These are phyloP conservation scores for Xiphophorus maculatus DNA, from an alignment of 2,113 vertebrate genomes.

Conservation along the genomic window DNA sequence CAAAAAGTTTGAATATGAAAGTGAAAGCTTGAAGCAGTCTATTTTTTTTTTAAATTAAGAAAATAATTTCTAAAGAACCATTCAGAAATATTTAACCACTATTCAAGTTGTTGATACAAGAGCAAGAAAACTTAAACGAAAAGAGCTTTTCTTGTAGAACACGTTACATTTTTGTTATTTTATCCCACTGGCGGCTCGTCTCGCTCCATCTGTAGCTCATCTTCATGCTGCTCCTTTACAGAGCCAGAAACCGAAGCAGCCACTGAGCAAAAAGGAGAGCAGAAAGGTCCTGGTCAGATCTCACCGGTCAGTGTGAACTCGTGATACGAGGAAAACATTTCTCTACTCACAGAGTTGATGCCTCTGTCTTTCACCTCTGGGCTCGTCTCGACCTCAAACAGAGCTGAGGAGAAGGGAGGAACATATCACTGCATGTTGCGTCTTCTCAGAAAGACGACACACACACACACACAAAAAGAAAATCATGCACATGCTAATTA, in stretches of 20 bases:
- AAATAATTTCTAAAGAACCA: too few species aligned
- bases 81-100: not conserved
- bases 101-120: not conserved
- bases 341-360: conserved; percentile 77
- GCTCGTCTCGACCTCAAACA: conserved; percentile 77
- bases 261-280: conserved; percentile 61
- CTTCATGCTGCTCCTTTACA: conserved; percentile 60
- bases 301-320: not conserved
- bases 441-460: not conserved
- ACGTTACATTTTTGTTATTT: not conserved
- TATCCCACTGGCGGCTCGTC: too few species aligned
- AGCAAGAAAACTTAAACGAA: not conserved
- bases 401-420: conserved; percentile 62
- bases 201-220: not conserved
- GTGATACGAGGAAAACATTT: not conserved
- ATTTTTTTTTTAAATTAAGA: too few species aligned
- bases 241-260: conserved; percentile 74
- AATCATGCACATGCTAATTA: not conserved
- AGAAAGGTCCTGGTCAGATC: not conserved
- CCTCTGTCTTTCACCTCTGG: conserved; percentile 77
- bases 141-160: not conserved
- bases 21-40: too few species aligned
- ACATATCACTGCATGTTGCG: conserved; percentile 7
- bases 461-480: not conserved
- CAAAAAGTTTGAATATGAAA: not conserved